These are phyloP conservation scores for Paradisaea rubra DNA, from an alignment of 2,113 vertebrate genomes.

Conservation along the genomic window DNA sequence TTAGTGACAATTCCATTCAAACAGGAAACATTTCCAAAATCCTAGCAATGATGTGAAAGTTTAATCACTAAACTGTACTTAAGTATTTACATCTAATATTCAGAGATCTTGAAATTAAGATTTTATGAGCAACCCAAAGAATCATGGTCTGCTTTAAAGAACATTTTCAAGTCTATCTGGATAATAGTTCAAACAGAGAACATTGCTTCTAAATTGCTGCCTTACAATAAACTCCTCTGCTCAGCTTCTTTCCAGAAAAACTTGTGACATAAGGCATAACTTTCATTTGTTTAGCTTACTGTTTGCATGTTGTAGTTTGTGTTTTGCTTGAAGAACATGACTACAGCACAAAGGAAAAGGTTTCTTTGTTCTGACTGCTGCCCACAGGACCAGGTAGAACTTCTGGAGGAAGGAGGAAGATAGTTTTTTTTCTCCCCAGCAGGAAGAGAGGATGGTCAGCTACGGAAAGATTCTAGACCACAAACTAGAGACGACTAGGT, in stretches of 20 bases:
- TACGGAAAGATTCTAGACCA: background rate
- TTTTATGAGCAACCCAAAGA: background rate
- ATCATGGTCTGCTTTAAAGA: background rate
- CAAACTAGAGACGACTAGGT: background rate
- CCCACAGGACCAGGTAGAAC: conserved; percentile 19
- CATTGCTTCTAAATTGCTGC: background rate
- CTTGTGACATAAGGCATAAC: background rate
- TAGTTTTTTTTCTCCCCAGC: background rate
- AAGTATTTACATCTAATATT: background rate
- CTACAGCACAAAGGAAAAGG: conserved; percentile 40
- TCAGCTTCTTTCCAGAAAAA: background rate
- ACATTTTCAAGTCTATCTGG: background rate
- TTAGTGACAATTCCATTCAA: background rate
- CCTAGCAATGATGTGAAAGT: background rate
- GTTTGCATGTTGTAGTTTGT: conserved; percentile 37
- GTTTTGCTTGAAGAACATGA: conserved; percentile 54
- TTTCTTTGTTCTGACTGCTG: conserved; percentile 46
- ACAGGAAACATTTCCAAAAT: background rate
- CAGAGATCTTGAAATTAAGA: background rate
- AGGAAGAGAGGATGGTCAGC: background rate
- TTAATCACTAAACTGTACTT: background rate
- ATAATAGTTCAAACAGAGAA: background rate
- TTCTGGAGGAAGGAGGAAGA: conserved; percentile 55
- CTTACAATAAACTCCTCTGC: background rate
- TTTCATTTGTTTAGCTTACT: conserved; percentile 28